Evolutionary conservation across 2,888 invertebrate genomes (phyloP), one percentile per base, ranked within the genome.

Genomic region (Hydropsyche betteni): DNA sequence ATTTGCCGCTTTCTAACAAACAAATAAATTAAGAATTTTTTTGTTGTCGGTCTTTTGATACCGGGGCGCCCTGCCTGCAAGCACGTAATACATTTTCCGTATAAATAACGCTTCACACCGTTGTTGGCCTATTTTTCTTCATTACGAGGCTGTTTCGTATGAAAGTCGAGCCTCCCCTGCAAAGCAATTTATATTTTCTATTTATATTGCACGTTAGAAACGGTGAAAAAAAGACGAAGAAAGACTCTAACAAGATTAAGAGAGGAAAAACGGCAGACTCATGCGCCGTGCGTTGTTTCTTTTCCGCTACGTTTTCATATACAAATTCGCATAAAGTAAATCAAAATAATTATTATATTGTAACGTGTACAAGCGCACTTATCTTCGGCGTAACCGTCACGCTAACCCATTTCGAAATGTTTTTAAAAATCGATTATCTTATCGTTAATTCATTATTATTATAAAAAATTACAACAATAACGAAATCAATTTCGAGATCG

Each of bases 61-160:
- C 53, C 12, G 16, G 10, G 14, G 16, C 58, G 8, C 24, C 16
- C 58, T 14, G 58, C 58, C 58, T 58, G 8, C 14, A 58, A 16
- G 52, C 70, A 70, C 70, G 70, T 70, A 70, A 72, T 72, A 72
- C 61, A 72, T 72, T 58, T 72, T 58, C 61, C 69, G 36, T 75
- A 75, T 69, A 75, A 69, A 75, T 70, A 75, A 70, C 75, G 70
- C 58, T 69, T 74, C 69, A 69, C 69, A 52, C 69, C n/a, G 75
- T 38, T 51, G 64, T 38, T 51, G 64, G 52, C 58, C 75, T 75
- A 75, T 75, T 75, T 75, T 75, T 75, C 75, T 75, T 75, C 75
- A 69, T 75, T 75, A 75, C 75, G 58, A 55, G 72, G 16, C 72
- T 58, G 58, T 72, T 72, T 50, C 72, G 72, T 72, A 72, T 72